Evolutionary conservation across 2,888 invertebrate genomes (phyloP), one percentile per base, ranked within the genome.

Genomic region (Eilema depressum): DNA sequence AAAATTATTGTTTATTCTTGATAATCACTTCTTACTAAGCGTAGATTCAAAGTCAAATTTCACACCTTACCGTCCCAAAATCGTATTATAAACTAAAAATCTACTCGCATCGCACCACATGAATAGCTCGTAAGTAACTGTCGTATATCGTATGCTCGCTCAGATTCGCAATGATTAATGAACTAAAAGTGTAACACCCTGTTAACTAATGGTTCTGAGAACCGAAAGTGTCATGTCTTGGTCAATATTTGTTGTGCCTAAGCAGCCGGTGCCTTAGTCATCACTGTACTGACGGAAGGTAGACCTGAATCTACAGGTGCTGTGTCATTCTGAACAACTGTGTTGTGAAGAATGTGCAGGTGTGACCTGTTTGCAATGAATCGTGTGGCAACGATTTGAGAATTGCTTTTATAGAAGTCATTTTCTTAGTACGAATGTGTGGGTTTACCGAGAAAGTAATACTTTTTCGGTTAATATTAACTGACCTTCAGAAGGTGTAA

Each of bases 241-340:
- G 33, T 37, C 26, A 56, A 69, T 57, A 59, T 66, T 63, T 41
- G 47, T 56, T 28, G 8, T 53, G n/a, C 17, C 17, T 68, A 60
- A 59, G 60, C 59, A 17, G 64, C 33, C 8, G 28, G 28, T 23
- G 23, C 25, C 60, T 77, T 74, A 75, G 75, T 77, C 77, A 77
- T 77, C 77, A 77, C 68, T 71, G 47, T 33, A 53, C 26, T 59
- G 60, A 59, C 71, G 63, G 69, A 66, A 71, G 70, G 70, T 71
- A 70, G 57, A 60, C 73, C 68, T 66, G 66, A 71, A 65, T 70
- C 68, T 69, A 71, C 47, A 60, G 66, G 28, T 28, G 56, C 68
- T 66, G 20, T 56, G 71, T 73, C 71, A 71, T 71, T 59, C 10
- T 26, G 26, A 53, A 67, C 67, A 66, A 26, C 30, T 69, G 57